Conservation (phyloP, 2,888 invertebrate genomes). For the Yponomeuta sedellus region DNA sequence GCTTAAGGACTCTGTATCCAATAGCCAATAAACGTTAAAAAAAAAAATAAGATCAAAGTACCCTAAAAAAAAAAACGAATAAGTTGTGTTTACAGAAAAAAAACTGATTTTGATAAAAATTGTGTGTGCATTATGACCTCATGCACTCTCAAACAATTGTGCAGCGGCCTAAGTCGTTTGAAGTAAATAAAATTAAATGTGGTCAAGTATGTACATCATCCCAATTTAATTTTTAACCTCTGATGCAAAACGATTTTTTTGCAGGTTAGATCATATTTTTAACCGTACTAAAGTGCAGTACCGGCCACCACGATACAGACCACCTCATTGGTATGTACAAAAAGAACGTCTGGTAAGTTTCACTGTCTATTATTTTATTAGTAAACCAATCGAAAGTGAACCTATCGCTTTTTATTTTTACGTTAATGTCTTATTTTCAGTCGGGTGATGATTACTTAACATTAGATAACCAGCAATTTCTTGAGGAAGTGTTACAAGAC, state of each 20-base stretch:
- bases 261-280: slow-evolving; percentile 45
- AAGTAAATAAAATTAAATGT: slow-evolving; percentile 35
- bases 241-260: background rate
- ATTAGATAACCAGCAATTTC: slow-evolving; percentile 85
- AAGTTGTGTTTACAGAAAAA: too few species aligned
- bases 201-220: background rate
- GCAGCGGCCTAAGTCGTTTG: slow-evolving; percentile 41
- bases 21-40: too few species aligned
- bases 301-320: slow-evolving; percentile 76
- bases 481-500: slow-evolving; percentile 85
- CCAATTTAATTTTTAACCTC: background rate
- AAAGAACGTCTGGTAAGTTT: slow-evolving; percentile 80
- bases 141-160: slow-evolving; percentile 43
- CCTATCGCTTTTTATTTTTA: background rate
- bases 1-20: too few species aligned
- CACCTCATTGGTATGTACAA: slow-evolving; percentile 84
- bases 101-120: too few species aligned
- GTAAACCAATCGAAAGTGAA: too few species aligned
- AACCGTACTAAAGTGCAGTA: slow-evolving; percentile 35
- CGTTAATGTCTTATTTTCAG: slow-evolving; percentile 44
- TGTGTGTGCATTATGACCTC: slow-evolving; percentile 34
- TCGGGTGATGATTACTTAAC: slow-evolving; percentile 82
- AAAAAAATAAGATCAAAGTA: too few species aligned
- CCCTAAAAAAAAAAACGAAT: too few species aligned
- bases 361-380: slow-evolving; percentile 7